Evolutionary conservation across 2,113 vertebrate species (phyloP), one percentile per base, ranked within the genome.

Genomic region (Hypocryptadius cinnamomeus): DNA sequence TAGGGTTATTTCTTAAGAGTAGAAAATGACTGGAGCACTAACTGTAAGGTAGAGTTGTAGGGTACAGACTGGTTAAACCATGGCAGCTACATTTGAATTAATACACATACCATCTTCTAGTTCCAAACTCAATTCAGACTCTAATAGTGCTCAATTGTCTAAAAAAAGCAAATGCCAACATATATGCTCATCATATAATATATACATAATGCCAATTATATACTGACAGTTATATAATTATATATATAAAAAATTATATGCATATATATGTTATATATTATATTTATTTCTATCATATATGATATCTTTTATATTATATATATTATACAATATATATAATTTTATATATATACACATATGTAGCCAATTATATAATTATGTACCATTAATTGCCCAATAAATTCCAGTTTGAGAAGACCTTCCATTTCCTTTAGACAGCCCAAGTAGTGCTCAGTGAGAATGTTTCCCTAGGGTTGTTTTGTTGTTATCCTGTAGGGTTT

Each of bases 161-260:
- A 23, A 86, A 73, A 69, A 79, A 37, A 48, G 1, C 14, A 63
- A 37, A 28, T 80, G 17, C 6, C 31, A 39, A 35, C 17, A 25
- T 7, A 20, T 24, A 12, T 45, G 6, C 17, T 59, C 0, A 1
- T 3, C 31, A 9, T 24, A 23, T 37, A 30, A 64, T 31, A 30
- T 3, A 24, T 33, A 5, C 9, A 35, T 9, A 44, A 20, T 59
- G 37, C 7, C 23, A 59, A 11, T 77, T 53, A 18, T 16, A 23
- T 21, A 15, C 20, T 31, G 13, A 33, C 6, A 17, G 15, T 24
- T 22, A 22, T 56, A 13, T 13, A 45, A 45, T 56, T 56, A 56
- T 21, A 33, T 18, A 11, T 54, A 30, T 19, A 53, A 19, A 51
- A n/a, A n/a, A n/a, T n/a, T n/a, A 17, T 51, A 51, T 51, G 11